Evolutionary conservation across 2,113 vertebrate genomes (phyloP).

Genomic region (Prochilodus magdalenae): DNA sequence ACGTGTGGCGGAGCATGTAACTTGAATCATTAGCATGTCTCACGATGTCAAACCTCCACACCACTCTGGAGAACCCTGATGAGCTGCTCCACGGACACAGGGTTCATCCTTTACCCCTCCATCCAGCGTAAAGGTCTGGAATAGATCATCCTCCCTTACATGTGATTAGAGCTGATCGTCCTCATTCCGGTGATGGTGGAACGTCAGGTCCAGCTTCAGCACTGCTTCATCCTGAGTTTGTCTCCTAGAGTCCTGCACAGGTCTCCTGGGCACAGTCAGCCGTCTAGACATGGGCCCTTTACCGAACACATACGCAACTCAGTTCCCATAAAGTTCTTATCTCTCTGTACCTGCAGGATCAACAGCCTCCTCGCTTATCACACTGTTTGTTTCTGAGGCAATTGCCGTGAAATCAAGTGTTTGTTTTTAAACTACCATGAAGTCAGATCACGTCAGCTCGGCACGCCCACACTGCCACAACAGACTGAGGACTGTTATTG

Average conservation of each 20-base stretch:
- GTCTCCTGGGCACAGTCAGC: neutral
- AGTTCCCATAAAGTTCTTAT: constrained; percentile 69
- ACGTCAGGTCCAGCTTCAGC: neutral
- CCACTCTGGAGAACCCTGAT: too few species aligned
- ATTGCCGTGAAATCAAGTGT: constrained; percentile 68
- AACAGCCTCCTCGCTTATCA: constrained; percentile 61
- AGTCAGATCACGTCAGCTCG: constrained; percentile 33
- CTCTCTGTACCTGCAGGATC: constrained; percentile 68
- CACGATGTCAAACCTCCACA: too few species aligned
- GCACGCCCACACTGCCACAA: neutral
- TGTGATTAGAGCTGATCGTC: too few species aligned
- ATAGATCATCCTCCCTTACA: too few species aligned
- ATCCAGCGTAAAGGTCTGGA: too few species aligned
- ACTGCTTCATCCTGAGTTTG: neutral
- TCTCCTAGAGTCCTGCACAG: too few species aligned
- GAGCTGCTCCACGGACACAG: too few species aligned
- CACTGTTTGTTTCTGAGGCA: constrained; percentile 69
- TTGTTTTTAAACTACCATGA: constrained; percentile 70
- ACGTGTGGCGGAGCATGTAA: too few species aligned
- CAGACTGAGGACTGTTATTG: too few species aligned
- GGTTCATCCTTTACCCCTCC: too few species aligned
- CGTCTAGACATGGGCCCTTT: constrained; percentile 20
- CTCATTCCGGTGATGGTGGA: too few species aligned
- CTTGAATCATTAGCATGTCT: too few species aligned
- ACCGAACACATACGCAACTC: constrained; percentile 69